Conservation (phyloP, 2,888 invertebrate species). For the Idaea dimidiata region DNA sequence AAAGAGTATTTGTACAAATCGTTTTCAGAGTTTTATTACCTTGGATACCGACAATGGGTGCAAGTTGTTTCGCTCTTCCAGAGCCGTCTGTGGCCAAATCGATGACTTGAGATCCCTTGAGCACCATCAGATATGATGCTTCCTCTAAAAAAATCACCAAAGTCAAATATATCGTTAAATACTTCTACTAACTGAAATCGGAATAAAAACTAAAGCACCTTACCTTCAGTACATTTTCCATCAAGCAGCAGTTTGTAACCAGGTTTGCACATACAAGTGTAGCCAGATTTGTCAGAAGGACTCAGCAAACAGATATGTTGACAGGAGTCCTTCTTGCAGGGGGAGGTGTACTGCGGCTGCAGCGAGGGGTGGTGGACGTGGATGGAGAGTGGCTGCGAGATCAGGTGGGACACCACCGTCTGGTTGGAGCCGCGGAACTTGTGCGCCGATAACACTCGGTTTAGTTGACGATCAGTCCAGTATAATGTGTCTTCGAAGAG, state of each 20-base stretch:
- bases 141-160: constrained; percentile 82
- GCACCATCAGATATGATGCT: constrained; percentile 92
- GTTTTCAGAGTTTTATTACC: constrained; percentile 40
- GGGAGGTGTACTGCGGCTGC: constrained; percentile 89
- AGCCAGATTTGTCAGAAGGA: constrained; percentile 85
- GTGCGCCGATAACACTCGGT: constrained; percentile 93
- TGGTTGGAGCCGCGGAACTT: constrained; percentile 96
- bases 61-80: constrained; percentile 88
- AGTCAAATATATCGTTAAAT: too few species aligned
- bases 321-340: constrained; percentile 86
- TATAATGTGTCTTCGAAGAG: constrained; percentile 97
- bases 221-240: constrained; percentile 86
- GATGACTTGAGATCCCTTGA: constrained; percentile 93
- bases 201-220: neutral
- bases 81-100: constrained; percentile 90
- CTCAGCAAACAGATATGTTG: constrained; percentile 96
- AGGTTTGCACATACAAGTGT: constrained; percentile 94
- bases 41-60: constrained; percentile 91
- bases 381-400: constrained; percentile 96
- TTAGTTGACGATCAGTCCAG: constrained; percentile 97
- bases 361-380: constrained; percentile 97
- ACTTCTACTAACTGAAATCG: constrained; percentile 3
- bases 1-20: neutral
- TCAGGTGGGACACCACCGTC: constrained; percentile 95
- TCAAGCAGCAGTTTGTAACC: constrained; percentile 87